Evolutionary conservation across 2,113 vertebrate genomes (phyloP).

Genomic region (Baryphthengus martii): DNA sequence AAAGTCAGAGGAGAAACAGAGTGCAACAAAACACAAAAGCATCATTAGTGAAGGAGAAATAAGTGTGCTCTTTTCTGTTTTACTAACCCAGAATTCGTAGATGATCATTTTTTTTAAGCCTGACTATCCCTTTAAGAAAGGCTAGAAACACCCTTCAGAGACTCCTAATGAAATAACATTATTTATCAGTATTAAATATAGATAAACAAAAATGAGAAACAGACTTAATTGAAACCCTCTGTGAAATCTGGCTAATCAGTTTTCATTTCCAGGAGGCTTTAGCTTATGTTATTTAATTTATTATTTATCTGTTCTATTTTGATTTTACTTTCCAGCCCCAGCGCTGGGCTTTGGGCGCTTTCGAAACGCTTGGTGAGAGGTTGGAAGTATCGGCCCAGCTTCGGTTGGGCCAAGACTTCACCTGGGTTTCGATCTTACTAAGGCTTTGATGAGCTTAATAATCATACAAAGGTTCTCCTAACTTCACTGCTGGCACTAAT

Average conservation of each 20-base stretch:
- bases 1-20: not conserved
- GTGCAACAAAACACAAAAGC: not conserved
- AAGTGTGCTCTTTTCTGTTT: not conserved
- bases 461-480: not conserved
- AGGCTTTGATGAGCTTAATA: not conserved
- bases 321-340: constrained; percentile 9
- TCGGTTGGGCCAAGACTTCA: not conserved
- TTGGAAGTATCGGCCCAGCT: not conserved
- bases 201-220: constrained; percentile 72
- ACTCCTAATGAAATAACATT: constrained; percentile 68
- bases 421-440: not conserved
- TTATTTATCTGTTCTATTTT: constrained; percentile 61
- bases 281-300: constrained; percentile 64
- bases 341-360: not conserved
- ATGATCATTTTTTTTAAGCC: not conserved
- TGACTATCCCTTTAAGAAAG: constrained; percentile 44
- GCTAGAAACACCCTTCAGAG: constrained; percentile 32
- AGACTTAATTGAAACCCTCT: constrained; percentile 65
- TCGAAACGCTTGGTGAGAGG: not conserved
- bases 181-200: constrained; percentile 77
- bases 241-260: constrained; percentile 57
- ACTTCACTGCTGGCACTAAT: too few relatives aligned
- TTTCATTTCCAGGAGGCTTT: constrained; percentile 66
- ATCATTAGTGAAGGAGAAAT: not conserved
- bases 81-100: not conserved